phyloP scores from a whole-genome alignment of 2,113 vertebrate species.

The Nyctereutes procyonoides region DNA sequence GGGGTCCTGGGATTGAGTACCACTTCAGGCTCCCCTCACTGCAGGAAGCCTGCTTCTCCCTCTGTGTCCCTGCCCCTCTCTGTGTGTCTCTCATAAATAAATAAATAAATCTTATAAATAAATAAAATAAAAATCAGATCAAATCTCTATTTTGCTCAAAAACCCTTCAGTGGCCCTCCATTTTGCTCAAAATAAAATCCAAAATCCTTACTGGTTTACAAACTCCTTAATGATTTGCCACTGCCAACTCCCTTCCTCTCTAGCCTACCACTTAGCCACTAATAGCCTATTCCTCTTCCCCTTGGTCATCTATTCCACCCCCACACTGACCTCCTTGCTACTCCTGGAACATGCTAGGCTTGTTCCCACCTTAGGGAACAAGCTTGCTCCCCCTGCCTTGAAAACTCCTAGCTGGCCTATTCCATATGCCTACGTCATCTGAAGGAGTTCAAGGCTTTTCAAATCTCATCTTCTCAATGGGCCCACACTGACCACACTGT shows the following conservation, averaged over 20 bases:
- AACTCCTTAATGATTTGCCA: background rate
- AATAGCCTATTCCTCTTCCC: too few species aligned
- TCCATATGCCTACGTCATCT: background rate
- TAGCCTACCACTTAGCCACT: background rate
- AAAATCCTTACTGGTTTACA: background rate
- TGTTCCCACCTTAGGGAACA: background rate
- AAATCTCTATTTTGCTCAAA: background rate
- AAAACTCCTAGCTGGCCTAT: background rate
- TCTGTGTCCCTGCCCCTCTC: too few species aligned
- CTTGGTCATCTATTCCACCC: too few species aligned
- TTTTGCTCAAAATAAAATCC: background rate
- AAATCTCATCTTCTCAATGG: background rate
- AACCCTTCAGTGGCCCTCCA: background rate
- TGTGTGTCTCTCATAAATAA: too few species aligned
- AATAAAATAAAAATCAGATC: background rate
- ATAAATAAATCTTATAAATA: background rate
- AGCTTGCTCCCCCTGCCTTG: background rate
- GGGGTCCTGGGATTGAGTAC: too few species aligned
- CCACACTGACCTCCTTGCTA: background rate
- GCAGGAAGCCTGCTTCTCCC: too few species aligned
- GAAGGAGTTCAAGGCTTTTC: background rate
- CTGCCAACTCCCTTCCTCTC: background rate
- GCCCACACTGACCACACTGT: background rate
- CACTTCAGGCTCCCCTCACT: too few species aligned
- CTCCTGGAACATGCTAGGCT: background rate